Conservation (phyloP, 64 coral and sea anemone genomes). For the Dendronephthya gigantea region DNA sequence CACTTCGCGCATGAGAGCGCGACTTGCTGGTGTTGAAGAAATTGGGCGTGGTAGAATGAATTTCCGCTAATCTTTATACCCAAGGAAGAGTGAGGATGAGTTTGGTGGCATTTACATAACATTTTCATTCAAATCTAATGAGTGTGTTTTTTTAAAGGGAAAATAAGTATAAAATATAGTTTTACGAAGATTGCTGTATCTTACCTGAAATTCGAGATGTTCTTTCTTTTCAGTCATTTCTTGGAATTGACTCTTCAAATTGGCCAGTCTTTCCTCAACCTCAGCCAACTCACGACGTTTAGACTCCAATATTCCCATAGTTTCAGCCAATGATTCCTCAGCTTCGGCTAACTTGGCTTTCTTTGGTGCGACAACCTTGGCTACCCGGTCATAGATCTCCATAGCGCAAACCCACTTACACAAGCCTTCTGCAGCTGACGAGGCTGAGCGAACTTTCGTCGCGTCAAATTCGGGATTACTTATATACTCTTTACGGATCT, state of each 20-base stretch:
- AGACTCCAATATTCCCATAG: constrained; percentile 73
- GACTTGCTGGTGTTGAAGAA: no score
- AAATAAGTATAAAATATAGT: no score
- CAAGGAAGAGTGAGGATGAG: no score
- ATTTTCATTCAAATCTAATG: no score
- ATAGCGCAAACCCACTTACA: constrained; percentile 97
- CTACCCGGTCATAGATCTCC: constrained; percentile 95
- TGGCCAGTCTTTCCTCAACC: constrained; percentile 83
- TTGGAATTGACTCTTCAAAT: constrained; percentile 77
- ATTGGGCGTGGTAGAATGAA: no score
- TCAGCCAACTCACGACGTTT: constrained; percentile 81
- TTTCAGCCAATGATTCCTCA: constrained; percentile 77
- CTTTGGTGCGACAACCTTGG: constrained; percentile 96
- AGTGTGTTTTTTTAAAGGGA: no score
- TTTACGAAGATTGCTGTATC: no score
- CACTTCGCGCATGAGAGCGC: neutral
- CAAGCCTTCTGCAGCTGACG: constrained; percentile 87
- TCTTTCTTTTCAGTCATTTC: constrained; percentile 97
- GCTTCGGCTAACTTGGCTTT: constrained; percentile 78
- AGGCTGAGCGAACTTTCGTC: constrained; percentile 77
- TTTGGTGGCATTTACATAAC: no score
- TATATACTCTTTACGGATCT: constrained; percentile 94
- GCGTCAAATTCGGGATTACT: constrained; percentile 97
- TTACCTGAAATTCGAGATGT: constrained; percentile 80
- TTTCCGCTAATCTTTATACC: no score